Evolutionary conservation across 2,888 invertebrate species (phyloP).

Genomic region (Blera fallax): DNA sequence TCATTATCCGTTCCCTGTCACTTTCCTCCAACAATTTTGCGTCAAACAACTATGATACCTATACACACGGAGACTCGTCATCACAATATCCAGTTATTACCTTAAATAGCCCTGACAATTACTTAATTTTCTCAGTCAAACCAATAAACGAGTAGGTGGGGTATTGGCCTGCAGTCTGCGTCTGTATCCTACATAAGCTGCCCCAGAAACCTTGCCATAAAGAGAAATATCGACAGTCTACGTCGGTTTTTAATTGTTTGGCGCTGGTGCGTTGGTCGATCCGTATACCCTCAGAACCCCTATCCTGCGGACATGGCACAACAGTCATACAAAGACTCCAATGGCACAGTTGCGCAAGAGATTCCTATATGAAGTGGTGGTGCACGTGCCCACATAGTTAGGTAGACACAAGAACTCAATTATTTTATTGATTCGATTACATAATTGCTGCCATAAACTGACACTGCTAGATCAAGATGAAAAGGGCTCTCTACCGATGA

Average conservation of each 20-base stretch:
- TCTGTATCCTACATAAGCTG: slow-evolving; percentile 37
- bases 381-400: slow-evolving; percentile 37
- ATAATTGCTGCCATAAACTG: slow-evolving; percentile 50
- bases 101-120: slow-evolving; percentile 66
- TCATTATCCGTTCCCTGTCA: too few relatives aligned
- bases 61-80: slow-evolving; percentile 7
- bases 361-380: slow-evolving; percentile 23
- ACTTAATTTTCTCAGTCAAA: slow-evolving; percentile 58
- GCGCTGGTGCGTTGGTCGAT: slow-evolving; percentile 34
- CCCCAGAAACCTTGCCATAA: slow-evolving; percentile 64
- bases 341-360: slow-evolving; percentile 45
- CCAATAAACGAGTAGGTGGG: slow-evolving; percentile 49
- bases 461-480: slow-evolving; percentile 47
- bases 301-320: slow-evolving; percentile 41
- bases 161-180: slow-evolving; percentile 27
- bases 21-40: background rate
- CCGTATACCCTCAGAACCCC: slow-evolving; percentile 42
- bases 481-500: slow-evolving; percentile 25
- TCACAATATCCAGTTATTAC: slow-evolving; percentile 57
- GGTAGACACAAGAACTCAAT: slow-evolving; percentile 31
- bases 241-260: slow-evolving; percentile 62
- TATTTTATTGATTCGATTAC: slow-evolving; percentile 52
- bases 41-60: slow-evolving; percentile 4
- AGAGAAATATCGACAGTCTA: slow-evolving; percentile 49
- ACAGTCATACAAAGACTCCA: slow-evolving; percentile 15